Evolutionary conservation across 2,888 invertebrate species (phyloP), one percentile per base, ranked within the genome.

Genomic region (Phrixothrix hirtus): DNA sequence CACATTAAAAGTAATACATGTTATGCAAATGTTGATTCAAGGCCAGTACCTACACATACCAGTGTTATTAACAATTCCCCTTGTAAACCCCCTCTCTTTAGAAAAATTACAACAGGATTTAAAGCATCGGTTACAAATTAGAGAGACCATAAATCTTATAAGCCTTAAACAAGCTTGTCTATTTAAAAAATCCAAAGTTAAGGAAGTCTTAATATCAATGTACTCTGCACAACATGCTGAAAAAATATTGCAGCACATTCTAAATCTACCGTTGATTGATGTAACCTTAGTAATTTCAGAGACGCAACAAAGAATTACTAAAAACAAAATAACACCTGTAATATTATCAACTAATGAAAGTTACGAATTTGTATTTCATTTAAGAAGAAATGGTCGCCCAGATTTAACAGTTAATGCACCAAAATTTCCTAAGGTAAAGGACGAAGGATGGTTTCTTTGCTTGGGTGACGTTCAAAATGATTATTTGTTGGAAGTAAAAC

Each of bases 371-470:
- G 50, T 67, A n/a, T 60, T 75, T 31, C 64, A 67, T 21, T 61
- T 74, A 37, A 63, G 53, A 16, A 65, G 74, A 41, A 65, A 66
- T 10, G 71, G 71, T 13, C 63, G 66, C 1, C 62, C 60, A 25
- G 70, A 70, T 59, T 66, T 71, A 61, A 81, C 78, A 65, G 82
- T 82, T 63, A 90, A 89, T n/a, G 87, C 92, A 53, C 90, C 92
- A 0, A 84, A 86, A 55, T 98, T 94, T 79, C 87, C 93, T 1
- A 95, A 96, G 73, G 86, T 88, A 26, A 98, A 97, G 77, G 92
- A 92, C 69, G 97, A 97, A 73, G 92, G 95, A 46, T 99, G 98
- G 98, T 89, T 97, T 75, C 70, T 95, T 1, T 82, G 94, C 0
- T 77, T 98, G 5, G 96, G 95, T 1, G 83, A 85, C 14, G 75